phyloP scores from a whole-genome alignment of 1,140 invertebrate species.

The Anadara kagoshimensis region DNA sequence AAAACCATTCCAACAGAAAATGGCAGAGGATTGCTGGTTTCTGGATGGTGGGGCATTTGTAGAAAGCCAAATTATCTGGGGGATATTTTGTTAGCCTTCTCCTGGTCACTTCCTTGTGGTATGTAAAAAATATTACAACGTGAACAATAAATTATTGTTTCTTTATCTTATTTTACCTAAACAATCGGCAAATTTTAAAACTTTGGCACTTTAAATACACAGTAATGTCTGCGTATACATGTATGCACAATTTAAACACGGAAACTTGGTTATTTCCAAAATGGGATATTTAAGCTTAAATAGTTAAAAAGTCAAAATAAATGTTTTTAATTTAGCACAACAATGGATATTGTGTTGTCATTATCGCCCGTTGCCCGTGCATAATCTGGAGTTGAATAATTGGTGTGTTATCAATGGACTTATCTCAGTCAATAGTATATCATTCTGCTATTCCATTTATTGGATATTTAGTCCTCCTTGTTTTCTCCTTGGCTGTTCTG shows the following conservation, averaged over 20 bases:
- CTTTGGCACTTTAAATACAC: no score
- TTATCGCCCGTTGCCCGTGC: no score
- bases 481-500: neutral
- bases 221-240: no score
- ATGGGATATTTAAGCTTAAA: no score
- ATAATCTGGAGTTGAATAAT: no score
- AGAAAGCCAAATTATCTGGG: conserved; percentile 94
- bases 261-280: no score
- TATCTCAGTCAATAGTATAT: neutral
- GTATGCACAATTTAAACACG: no score
- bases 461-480: neutral
- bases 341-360: no score
- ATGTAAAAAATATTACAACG: conserved; percentile 27
- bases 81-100: conserved; percentile 84
- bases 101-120: conserved; percentile 77
- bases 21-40: conserved; percentile 85
- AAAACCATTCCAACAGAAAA: conserved; percentile 86
- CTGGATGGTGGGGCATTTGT: conserved; percentile 87
- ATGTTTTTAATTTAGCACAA: no score
- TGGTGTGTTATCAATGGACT: no score
- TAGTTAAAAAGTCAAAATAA: no score
- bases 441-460: neutral
- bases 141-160: neutral
- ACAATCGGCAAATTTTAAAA: neutral
- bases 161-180: neutral